Evolutionary conservation across 2,888 invertebrate species (phyloP).

Genomic region (Gari tellinella): DNA sequence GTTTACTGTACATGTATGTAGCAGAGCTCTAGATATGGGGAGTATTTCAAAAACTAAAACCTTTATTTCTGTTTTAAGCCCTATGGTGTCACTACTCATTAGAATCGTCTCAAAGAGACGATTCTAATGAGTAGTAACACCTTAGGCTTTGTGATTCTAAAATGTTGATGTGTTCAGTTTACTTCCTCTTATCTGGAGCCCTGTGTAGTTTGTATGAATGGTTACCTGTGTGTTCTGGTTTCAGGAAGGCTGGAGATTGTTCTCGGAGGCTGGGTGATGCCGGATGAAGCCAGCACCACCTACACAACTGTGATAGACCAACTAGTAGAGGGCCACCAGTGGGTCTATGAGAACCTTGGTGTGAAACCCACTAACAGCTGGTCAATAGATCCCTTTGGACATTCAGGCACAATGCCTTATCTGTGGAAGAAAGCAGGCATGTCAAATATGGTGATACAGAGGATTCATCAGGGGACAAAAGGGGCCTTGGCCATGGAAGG

Average conservation of each 20-base stretch:
- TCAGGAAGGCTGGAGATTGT: conserved; percentile 82
- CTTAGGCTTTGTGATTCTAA: too few species aligned
- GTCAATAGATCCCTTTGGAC: conserved; percentile 84
- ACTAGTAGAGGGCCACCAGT: conserved; percentile 83
- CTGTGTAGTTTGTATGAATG: too few species aligned
- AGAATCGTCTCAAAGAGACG: too few species aligned
- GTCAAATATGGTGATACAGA: conserved; percentile 82
- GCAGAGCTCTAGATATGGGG: too few species aligned
- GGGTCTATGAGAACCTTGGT: conserved; percentile 85
- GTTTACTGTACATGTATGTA: too few species aligned
- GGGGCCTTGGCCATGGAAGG: conserved; percentile 90
- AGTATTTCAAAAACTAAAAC: too few species aligned
- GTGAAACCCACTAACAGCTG: conserved; percentile 82
- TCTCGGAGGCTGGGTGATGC: conserved; percentile 83
- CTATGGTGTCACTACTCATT: too few species aligned
- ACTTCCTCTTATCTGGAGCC: too few species aligned
- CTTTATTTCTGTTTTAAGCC: too few species aligned
- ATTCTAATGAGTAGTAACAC: too few species aligned
- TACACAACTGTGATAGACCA: conserved; percentile 82
- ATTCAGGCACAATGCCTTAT: conserved; percentile 82
- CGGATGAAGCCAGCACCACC: conserved; percentile 82
- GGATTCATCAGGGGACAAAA: conserved; percentile 93
- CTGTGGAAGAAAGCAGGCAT: conserved; percentile 80
- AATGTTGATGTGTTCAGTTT: too few species aligned
- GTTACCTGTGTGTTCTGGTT: too few species aligned